These are phyloP conservation scores for Athetis lepigone DNA, from an alignment of 2,888 invertebrate species.

Conservation along the genomic window DNA sequence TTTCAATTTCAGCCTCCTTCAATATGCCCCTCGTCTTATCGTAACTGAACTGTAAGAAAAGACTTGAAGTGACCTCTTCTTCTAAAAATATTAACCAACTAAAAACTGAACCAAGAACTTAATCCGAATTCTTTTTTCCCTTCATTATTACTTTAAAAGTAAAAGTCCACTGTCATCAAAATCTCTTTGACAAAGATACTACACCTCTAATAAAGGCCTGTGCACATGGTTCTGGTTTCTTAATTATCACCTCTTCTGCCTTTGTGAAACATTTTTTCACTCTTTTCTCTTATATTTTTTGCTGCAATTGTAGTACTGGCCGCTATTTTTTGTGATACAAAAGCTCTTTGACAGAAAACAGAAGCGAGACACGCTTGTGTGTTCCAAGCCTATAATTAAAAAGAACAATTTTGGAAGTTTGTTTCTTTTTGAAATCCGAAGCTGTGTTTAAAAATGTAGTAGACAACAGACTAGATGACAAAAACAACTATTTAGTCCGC, in stretches of 20 bases:
- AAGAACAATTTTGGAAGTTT: conserved; percentile 4
- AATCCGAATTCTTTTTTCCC: neutral
- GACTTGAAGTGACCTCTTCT: no score
- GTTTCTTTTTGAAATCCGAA: conserved; percentile 1
- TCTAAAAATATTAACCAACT: neutral
- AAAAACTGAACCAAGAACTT: neutral
- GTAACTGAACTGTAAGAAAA: no score
- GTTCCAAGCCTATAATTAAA: conserved; percentile 37
- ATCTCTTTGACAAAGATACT: conserved; percentile 27
- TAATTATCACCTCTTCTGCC: conserved; percentile 54
- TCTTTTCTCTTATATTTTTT: conserved; percentile 44
- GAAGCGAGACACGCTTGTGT: conserved; percentile 7
- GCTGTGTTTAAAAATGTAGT: neutral
- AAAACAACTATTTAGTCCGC: no score
- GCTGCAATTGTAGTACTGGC: conserved; percentile 44
- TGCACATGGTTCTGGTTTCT: conserved; percentile 42
- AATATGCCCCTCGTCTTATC: no score
- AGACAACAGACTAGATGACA: no score
- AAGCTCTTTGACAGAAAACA: conserved; percentile 35
- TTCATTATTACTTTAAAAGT: conserved; percentile 7
- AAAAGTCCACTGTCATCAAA: conserved; percentile 10
- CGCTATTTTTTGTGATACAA: conserved; percentile 35
- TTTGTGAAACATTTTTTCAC: conserved; percentile 34
- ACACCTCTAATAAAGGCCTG: conserved; percentile 27
- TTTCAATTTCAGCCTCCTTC: no score